Evolutionary conservation across 1,140 invertebrate species (phyloP), one percentile per base, ranked within the genome.

Genomic region (Lepidurus arcticus): DNA sequence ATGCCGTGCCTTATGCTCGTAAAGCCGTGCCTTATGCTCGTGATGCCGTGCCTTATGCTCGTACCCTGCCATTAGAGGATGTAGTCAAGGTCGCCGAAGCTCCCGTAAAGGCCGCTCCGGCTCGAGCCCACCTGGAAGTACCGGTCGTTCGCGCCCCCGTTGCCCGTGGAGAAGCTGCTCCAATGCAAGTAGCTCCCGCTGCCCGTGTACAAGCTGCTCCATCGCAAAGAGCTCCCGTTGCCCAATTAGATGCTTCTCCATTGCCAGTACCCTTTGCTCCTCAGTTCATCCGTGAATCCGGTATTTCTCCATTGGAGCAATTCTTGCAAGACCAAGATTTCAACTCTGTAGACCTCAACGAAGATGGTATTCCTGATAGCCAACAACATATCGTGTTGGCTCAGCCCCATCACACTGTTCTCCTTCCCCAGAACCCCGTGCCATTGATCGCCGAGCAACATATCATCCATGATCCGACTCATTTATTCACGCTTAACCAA

Each of bases 351-450:
- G 78, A 78, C 73, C 44, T 74, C 26, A 47, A 78, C 75, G 78
- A 78, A 78, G 78, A 78, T 34, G 78, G 78, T n/a, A 78, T 78
- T 26, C 78, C 78, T n/a, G 78, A 78, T 26, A 65, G 53, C 53
- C 53, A 65, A 16, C 53, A 65, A 65, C 53, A 16, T 16, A 16
- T 65, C 21, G 1, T 65, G 6, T 65, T 65, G 53, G 53, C 53
- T 16, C 16, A 13, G 16, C 13, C n/a, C 53, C 53, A 65, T 7
- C 53, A 13, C n/a, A 1, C 45, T 47, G 45, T 10, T 65, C 16
- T 65, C 53, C 53, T n/a, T 1, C 21, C 21, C 16, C 53, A 65
- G 53, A n/a, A 7, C 45, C 45, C 10, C 53, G 21, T 13, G 53
- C 21, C 7, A 21, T 65, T 34, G 34, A 34, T 34, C 34, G 34